phyloP scores from a whole-genome alignment of 2,888 invertebrate genomes.

The Luffia ferchaultella region DNA sequence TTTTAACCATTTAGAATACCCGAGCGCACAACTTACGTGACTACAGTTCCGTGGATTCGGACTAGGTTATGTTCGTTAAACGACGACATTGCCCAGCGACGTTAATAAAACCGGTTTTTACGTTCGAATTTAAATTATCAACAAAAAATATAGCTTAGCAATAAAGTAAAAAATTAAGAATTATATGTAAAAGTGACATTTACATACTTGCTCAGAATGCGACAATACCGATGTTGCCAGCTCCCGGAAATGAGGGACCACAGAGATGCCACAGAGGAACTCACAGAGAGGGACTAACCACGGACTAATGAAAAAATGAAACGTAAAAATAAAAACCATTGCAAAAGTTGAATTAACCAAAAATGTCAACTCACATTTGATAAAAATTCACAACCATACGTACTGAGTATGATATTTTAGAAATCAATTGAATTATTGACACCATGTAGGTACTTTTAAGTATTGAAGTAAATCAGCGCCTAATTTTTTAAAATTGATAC shows the following conservation, averaged over 20 bases:
- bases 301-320: too few relatives aligned
- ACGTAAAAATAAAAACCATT: too few relatives aligned
- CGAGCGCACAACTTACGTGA: constrained; percentile 43
- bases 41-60: constrained; percentile 26
- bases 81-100: background rate
- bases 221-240: constrained; percentile 61
- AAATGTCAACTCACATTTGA: too few relatives aligned
- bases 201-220: constrained; percentile 63
- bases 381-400: too few relatives aligned
- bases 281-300: too few relatives aligned
- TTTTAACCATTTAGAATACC: constrained; percentile 37
- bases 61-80: constrained; percentile 38
- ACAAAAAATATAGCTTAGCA: constrained; percentile 19
- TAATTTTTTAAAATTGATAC: too few relatives aligned
- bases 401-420: too few relatives aligned
- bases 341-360: too few relatives aligned
- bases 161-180: constrained; percentile 24
- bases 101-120: background rate
- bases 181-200: constrained; percentile 54
- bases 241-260: constrained; percentile 32
- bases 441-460: too few relatives aligned
- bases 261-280: too few relatives aligned
- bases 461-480: too few relatives aligned
- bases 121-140: constrained; percentile 10
- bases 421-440: too few relatives aligned